A percentile compares a stretch with the other conserved stretches of the same genome.
Conservation (phyloP, 1,140 invertebrate species). For the Anastatus disparis region DNA sequence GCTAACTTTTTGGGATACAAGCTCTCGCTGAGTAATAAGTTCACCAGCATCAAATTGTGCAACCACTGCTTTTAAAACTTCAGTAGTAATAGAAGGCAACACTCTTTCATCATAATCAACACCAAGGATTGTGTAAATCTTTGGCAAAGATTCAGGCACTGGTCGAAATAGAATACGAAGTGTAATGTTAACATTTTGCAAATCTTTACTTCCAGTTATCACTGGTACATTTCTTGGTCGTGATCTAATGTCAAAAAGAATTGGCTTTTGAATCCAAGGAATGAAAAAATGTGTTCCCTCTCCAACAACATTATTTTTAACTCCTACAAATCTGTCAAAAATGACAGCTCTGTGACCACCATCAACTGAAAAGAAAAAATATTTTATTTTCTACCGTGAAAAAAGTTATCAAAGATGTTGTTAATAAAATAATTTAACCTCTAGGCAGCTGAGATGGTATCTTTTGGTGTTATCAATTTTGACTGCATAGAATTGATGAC, state of each 20-base stretch:
- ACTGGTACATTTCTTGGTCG: conserved; percentile 96
- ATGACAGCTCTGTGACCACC: conserved; percentile 99
- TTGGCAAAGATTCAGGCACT: conserved; percentile 85
- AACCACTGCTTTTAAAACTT: conserved; percentile 99
- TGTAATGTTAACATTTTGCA: conserved; percentile 99
- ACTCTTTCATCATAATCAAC: conserved; percentile 99
- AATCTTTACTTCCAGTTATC: conserved; percentile 98
- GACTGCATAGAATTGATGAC: no score
- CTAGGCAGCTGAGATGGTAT: no score
- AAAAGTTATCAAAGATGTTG: no score
- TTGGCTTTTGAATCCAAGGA: conserved; percentile 97
- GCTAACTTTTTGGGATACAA: conserved; percentile 95
- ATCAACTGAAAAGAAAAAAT: conserved; percentile 83
- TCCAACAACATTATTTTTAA: conserved; percentile 91
- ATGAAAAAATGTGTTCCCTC: conserved; percentile 99
- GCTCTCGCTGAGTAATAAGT: conserved; percentile 97
- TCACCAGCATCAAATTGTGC: conserved; percentile 99
- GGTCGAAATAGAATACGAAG: conserved; percentile 97
- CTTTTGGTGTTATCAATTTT: no score
- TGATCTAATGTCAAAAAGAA: conserved; percentile 97
- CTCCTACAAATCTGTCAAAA: conserved; percentile 97
- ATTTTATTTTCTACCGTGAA: conserved; percentile 19
- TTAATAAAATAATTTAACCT: no score
- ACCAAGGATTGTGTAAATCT: conserved; percentile 96
- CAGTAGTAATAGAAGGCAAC: conserved; percentile 97